These are phyloP conservation scores for Neodiprion pinetum DNA, from an alignment of 1,140 invertebrate genomes.

Conservation along the genomic window DNA sequence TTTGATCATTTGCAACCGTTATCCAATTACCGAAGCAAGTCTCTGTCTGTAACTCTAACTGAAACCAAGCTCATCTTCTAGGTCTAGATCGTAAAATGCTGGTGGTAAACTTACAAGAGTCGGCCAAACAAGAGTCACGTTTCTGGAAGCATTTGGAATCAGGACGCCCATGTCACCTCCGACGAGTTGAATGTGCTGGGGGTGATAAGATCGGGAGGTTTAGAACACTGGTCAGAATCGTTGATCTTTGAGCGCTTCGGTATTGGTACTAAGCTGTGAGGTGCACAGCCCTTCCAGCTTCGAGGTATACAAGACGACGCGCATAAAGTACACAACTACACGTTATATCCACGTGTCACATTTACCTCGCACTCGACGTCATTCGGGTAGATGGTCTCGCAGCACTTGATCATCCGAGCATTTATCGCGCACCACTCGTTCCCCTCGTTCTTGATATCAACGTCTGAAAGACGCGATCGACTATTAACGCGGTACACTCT, in stretches of 20 bases:
- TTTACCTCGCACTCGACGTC: constrained; percentile 36
- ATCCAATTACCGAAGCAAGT: too few relatives aligned
- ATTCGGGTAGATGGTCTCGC: constrained; percentile 29
- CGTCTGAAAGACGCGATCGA: constrained; percentile 26
- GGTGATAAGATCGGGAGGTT: constrained; percentile 6
- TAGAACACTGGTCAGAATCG: too few relatives aligned
- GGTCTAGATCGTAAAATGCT: too few relatives aligned
- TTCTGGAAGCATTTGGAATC: constrained; percentile 21
- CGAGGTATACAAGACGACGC: not conserved
- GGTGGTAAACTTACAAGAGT: constrained; percentile 31
- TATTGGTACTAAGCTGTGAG: too few relatives aligned
- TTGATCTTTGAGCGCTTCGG: too few relatives aligned
- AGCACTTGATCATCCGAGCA: constrained; percentile 34
- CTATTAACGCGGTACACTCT: not conserved
- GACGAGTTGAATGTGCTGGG: constrained; percentile 37
- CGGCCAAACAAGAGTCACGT: constrained; percentile 36
- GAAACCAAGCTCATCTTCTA: not conserved
- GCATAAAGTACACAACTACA: not conserved
- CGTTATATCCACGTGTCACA: not conserved
- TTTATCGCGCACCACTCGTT: constrained; percentile 16
- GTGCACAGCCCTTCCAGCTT: too few relatives aligned
- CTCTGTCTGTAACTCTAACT: too few relatives aligned
- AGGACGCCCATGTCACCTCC: constrained; percentile 33
- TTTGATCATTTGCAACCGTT: too few relatives aligned
- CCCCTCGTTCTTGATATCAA: constrained; percentile 28